A percentile compares a stretch with the other conserved stretches of the same genome.
These are phyloP conservation scores for Eurypyga helias DNA, from an alignment of 2,113 vertebrate species.

Conservation along the genomic window DNA sequence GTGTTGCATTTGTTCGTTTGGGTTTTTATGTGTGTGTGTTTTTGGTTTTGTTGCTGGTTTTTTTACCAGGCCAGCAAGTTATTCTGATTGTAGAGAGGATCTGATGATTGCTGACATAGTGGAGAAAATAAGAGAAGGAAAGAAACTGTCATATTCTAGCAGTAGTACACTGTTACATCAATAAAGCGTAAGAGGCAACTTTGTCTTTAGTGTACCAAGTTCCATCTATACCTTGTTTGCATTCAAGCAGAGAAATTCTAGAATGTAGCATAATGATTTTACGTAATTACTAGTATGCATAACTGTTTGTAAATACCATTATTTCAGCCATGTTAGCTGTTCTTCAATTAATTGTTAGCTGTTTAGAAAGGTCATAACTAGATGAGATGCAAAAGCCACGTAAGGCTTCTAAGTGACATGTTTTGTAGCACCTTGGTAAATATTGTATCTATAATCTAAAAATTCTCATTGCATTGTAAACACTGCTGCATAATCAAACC, in stretches of 20 bases:
- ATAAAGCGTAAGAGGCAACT: background rate
- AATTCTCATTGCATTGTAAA: background rate
- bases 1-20: too few species aligned
- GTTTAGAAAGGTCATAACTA: background rate
- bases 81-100: background rate
- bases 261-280: background rate
- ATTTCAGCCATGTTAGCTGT: background rate
- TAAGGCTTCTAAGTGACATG: background rate
- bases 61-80: background rate
- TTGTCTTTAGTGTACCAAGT: background rate
- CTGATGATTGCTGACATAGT: background rate
- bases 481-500: background rate
- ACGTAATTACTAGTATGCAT: background rate
- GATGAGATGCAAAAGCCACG: background rate
- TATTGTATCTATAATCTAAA: background rate
- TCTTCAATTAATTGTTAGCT: background rate
- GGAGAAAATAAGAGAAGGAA: background rate
- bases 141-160: background rate
- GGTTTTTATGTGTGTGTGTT: too few species aligned
- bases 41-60: too few species aligned
- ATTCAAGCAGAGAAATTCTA: background rate
- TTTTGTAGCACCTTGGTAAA: background rate
- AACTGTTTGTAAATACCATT: background rate
- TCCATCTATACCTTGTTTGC: background rate
- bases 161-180: background rate